Evolutionary conservation across 2,113 vertebrate genomes (phyloP).

Genomic region (Pimephales promelas): DNA sequence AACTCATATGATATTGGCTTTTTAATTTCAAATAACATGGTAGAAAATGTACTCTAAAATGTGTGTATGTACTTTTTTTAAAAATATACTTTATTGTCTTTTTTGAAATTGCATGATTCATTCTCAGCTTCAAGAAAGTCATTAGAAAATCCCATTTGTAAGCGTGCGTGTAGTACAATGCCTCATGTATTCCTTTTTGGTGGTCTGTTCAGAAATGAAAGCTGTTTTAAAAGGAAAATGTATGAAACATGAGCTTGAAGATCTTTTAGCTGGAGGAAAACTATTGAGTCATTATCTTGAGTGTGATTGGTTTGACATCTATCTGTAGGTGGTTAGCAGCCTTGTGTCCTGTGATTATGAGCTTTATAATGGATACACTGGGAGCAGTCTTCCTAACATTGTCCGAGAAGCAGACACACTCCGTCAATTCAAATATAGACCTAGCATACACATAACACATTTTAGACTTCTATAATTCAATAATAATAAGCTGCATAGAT

Average conservation of each 20-base stretch:
- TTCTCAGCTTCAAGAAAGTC: neutral
- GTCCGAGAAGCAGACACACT: no score
- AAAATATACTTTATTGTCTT: neutral
- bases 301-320: slow-evolving; percentile 5
- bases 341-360: slow-evolving; percentile 26
- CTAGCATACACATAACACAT: no score
- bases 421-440: no score
- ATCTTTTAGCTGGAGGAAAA: neutral
- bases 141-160: neutral
- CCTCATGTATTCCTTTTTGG: neutral
- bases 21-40: no score
- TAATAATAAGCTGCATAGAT: no score
- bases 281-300: slow-evolving; percentile 8
- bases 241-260: slow-evolving; percentile 15
- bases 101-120: neutral
- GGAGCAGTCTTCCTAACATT: neutral
- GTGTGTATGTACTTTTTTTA: no score
- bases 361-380: neutral
- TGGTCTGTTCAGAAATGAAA: neutral
- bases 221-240: neutral
- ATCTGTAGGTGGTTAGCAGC: slow-evolving; percentile 28
- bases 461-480: no score
- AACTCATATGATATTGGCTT: no score
- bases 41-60: no score
- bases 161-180: neutral